Base-by-base conservation (phyloP, 1,140 invertebrate species). In the Ericerus pela region DNA sequence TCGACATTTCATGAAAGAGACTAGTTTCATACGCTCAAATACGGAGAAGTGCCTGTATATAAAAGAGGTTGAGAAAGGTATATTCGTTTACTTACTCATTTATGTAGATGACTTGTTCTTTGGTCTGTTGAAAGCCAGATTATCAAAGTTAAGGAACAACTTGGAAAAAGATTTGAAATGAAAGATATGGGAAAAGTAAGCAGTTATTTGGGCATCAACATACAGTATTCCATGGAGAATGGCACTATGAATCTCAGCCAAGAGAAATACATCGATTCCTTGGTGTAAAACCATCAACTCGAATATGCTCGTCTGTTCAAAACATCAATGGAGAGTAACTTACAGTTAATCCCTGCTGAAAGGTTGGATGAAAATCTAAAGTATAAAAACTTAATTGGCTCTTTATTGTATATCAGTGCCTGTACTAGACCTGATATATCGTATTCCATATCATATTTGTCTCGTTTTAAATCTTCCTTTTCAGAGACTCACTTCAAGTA, bases 321-420 rank as follows among this genome's bases (percentile, higher is more conserved):
- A 18, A 41, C 33, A 0, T 38, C 38, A 0, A 26, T 55, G 8
- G 37, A 55, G 27, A 11, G 18, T 14, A 37, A 43, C 24, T 10
- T 55, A 24, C 29, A 30, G 27, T 2, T 55, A 43, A 6, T n/a
- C n/a, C n/a, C n/a, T n/a, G n/a, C n/a, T n/a, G n/a, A 1, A 1
- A 18, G 1, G 26, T 22, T 47, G 11, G 24, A 55, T 30, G 20
- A 29, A 47, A 47, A 55, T 14, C 10, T 20, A 43, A 20, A 31
- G 22, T 43, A 29, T 30, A 27, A 27, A 20, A 33, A 55, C 1
- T n/a, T n/a, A n/a, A n/a, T n/a, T n/a, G n/a, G n/a, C n/a, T n/a
- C n/a, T 55, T 37, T 68, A 0, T 64, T 66, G 62, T 69, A 68
- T 59, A 60, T 61, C 5, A 59, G 56, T 38, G 26, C 61, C 24